Percentiles rank a stretch among this genome's conserved stretches.
Evolutionary conservation across 2,797 vertebrate species (phyloP).

Genomic region (Heliangelus exortis): DNA sequence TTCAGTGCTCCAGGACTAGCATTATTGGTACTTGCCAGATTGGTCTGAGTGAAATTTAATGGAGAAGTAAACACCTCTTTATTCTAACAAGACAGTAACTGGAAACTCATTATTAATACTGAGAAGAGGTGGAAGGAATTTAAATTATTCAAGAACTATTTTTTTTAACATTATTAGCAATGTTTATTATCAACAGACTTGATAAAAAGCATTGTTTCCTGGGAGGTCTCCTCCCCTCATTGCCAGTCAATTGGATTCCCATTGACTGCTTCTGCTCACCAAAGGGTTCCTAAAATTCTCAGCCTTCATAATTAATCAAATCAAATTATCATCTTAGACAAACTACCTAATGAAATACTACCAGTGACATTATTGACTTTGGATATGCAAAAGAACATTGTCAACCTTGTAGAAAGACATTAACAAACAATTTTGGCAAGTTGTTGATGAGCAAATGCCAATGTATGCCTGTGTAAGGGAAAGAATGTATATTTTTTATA

Average conservation of each 20-base stretch:
- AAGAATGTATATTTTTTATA: neutral
- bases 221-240: neutral
- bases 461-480: neutral
- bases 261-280: neutral
- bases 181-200: neutral
- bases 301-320: conserved; percentile 25
- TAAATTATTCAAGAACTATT: neutral
- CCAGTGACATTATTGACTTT: neutral
- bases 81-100: neutral
- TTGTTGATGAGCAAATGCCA: neutral
- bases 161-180: neutral
- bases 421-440: neutral
- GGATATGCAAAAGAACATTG: neutral
- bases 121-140: neutral
- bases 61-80: neutral
- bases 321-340: conserved; percentile 32
- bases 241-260: conserved; percentile 6
- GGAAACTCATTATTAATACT: neutral
- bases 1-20: neutral
- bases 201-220: neutral
- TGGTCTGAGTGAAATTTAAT: neutral
- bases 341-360: conserved; percentile 35
- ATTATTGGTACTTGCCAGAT: neutral
- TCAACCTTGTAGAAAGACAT: neutral
- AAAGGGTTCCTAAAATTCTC: neutral